phyloP scores from a whole-genome alignment of 1,140 invertebrate species.

The Telenomus remus region DNA sequence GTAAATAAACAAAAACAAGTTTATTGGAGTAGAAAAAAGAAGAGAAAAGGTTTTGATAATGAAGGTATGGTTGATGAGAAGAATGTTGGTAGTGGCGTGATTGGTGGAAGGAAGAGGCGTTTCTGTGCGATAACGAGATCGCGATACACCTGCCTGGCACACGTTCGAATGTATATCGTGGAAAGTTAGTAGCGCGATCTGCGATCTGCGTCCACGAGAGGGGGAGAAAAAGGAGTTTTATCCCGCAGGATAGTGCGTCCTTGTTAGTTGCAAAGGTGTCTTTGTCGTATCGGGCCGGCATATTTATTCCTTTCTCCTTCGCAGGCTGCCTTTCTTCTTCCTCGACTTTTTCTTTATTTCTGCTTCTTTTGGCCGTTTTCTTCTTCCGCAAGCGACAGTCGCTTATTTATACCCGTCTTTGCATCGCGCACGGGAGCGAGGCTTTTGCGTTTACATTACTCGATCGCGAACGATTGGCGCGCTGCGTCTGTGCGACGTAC shows the following conservation, averaged over 20 bases:
- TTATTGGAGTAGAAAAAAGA: too few species aligned
- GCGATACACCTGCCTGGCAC: constrained; percentile 67
- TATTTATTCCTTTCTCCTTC: constrained; percentile 69
- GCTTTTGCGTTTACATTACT: constrained; percentile 67
- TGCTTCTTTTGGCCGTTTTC: constrained; percentile 74
- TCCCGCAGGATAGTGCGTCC: constrained; percentile 23
- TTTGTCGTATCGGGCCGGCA: constrained; percentile 57
- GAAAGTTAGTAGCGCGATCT: constrained; percentile 60
- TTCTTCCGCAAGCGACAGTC: constrained; percentile 76
- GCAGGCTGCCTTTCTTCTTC: constrained; percentile 68
- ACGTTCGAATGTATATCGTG: constrained; percentile 59
- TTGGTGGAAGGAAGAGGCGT: constrained; percentile 46
- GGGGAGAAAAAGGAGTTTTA: constrained; percentile 49
- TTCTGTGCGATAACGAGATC: constrained; percentile 68
- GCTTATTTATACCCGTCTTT: constrained; percentile 76
- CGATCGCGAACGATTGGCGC: constrained; percentile 57
- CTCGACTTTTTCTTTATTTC: constrained; percentile 70
- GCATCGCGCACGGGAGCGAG: constrained; percentile 71
- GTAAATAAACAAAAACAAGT: too few species aligned
- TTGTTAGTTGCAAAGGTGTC: constrained; percentile 35
- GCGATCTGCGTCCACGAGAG: constrained; percentile 60
- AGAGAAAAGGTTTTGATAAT: constrained; percentile 17
- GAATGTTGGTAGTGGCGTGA: constrained; percentile 28
- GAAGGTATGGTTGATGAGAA: constrained; percentile 38
- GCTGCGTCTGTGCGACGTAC: constrained; percentile 29